Evolutionary conservation across 2,113 vertebrate species (phyloP).

Genomic region (Clarias batrachus): DNA sequence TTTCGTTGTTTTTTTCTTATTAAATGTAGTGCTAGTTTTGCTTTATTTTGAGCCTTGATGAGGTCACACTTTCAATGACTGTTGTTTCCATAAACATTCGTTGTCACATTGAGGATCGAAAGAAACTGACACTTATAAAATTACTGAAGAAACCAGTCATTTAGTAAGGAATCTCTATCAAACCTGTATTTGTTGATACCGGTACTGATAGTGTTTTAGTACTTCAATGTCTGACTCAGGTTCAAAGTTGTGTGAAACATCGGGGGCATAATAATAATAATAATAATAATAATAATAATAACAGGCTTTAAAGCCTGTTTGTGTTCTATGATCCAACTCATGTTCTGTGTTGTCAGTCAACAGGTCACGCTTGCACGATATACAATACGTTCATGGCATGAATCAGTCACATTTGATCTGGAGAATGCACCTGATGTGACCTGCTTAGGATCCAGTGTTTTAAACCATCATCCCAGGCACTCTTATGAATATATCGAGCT

Average conservation of each 20-base stretch:
- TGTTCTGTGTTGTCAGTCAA: background rate
- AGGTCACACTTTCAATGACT: background rate
- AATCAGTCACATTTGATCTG: background rate
- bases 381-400: background rate
- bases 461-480: background rate
- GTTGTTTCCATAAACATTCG: background rate
- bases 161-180: background rate
- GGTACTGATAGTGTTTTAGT: background rate
- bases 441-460: background rate
- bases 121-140: background rate
- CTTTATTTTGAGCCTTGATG: background rate
- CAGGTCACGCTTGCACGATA: background rate
- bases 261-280: slow-evolving; percentile 1
- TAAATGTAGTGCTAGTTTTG: background rate
- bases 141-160: background rate
- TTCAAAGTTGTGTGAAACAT: background rate
- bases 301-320: slow-evolving; percentile 2
- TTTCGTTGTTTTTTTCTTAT: background rate
- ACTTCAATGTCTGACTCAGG: background rate
- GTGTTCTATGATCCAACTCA: background rate
- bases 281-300: slow-evolving; percentile 13
- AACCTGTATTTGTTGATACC: background rate
- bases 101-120: background rate
- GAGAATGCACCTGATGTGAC: background rate
- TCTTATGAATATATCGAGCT: background rate